These are phyloP conservation scores for Tinea pellionella DNA, from an alignment of 2,888 invertebrate genomes.

Conservation along the genomic window DNA sequence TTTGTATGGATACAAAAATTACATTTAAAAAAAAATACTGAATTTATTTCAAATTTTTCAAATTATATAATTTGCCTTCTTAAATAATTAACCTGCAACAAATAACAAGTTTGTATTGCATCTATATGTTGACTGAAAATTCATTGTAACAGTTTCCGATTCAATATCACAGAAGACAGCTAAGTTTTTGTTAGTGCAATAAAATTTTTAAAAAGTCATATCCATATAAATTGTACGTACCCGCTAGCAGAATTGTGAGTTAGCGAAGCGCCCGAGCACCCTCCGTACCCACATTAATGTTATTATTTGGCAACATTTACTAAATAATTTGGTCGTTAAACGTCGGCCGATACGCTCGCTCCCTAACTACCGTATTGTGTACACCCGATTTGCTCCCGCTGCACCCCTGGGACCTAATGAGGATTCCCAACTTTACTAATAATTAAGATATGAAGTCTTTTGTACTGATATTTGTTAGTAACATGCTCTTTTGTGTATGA, in stretches of 20 bases:
- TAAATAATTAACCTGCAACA: no score
- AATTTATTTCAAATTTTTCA: no score
- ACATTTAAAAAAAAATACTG: background rate
- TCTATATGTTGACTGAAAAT: no score
- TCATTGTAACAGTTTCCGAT: no score
- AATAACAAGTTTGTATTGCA: no score
- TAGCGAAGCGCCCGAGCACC: constrained; percentile 14
- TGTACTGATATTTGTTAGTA: constrained; percentile 54
- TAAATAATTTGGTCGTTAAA: constrained; percentile 69
- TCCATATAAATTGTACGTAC: background rate
- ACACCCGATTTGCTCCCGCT: constrained; percentile 29
- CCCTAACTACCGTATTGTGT: constrained; percentile 64
- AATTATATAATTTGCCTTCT: no score
- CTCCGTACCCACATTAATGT: constrained; percentile 51
- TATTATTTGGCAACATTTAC: constrained; percentile 69
- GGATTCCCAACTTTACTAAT: constrained; percentile 46
- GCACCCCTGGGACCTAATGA: constrained; percentile 47
- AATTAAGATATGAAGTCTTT: constrained; percentile 45
- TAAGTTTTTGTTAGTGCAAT: background rate
- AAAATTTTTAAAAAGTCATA: background rate
- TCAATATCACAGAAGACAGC: no score
- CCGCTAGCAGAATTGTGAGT: background rate
- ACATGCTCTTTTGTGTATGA: constrained; percentile 60
- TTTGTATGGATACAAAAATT: constrained; percentile 6
- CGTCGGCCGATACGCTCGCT: constrained; percentile 49